Conservation (phyloP, 2,888 invertebrate genomes). For the Eilema caniola region DNA sequence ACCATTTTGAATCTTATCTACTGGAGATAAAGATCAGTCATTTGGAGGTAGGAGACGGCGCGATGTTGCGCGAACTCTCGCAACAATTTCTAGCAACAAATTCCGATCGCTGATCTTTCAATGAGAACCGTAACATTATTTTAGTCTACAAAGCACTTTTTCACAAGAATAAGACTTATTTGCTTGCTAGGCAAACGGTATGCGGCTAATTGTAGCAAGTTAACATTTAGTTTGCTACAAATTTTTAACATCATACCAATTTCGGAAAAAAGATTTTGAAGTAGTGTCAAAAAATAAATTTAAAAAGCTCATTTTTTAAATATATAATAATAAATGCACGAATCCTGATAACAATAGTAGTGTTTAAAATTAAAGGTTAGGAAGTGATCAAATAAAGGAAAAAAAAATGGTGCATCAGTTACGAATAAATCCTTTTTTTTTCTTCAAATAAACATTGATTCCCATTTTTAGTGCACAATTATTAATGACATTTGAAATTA, state of each 20-base stretch:
- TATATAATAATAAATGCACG: conserved; percentile 9
- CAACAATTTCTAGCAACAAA: no score
- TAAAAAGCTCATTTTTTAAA: neutral
- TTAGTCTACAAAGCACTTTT: neutral
- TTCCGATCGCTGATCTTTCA: no score
- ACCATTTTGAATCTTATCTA: no score
- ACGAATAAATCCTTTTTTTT: neutral
- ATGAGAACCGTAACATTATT: no score
- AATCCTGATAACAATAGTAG: neutral
- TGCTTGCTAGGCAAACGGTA: neutral
- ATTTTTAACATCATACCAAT: neutral
- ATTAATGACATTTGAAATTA: neutral
- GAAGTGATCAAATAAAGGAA: neutral
- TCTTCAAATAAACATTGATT: no score
- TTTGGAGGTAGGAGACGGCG: no score
- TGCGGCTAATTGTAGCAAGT: neutral
- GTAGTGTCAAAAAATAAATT: neutral
- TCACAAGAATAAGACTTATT: neutral
- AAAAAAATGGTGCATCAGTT: conserved; percentile 10
- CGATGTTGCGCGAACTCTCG: no score
- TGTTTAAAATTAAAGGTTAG: neutral
- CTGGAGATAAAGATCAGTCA: no score
- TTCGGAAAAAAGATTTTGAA: neutral
- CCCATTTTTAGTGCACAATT: no score
- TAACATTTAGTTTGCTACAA: neutral